Evolutionary conservation across 2,113 vertebrate species (phyloP), one percentile per base, ranked within the genome.

Genomic region (Spheniscus mendiculus): DNA sequence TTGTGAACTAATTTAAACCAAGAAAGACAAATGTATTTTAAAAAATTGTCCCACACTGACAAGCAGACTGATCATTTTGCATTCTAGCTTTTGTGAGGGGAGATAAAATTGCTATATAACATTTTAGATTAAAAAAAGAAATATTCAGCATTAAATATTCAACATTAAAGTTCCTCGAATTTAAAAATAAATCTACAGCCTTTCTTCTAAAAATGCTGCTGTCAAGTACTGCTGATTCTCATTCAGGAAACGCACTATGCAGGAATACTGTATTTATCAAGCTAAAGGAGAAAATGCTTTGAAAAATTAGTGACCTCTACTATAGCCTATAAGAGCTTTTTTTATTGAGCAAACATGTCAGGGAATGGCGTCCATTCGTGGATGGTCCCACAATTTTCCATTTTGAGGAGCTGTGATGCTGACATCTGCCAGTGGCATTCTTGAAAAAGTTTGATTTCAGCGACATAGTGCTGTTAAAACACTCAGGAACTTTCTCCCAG

Each of bases 1-100:
- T 93, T 85, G 59, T 95, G 94, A 89, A 91, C 87, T 97, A 69
- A 97, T 95, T 96, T 97, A 96, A 96, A 91, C 78, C 13, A 77
- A 95, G 87, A 92, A 89, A 89, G 77, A 72, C 83, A 96, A 95
- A 95, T 58, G 42, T 82, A 66, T 95, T 96, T 97, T 93, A 62
- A 97, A 97, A 95, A 93, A 83, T 66, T 96, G 76, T 78, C 84
- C 93, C 67, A 91, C n/a, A 40, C 34, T 95, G 88, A 96, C 52
- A 96, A 93, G 55, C 59, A 97, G 63, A 72, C 56, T 87, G 32
- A 97, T 89, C 74, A 40, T 88, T 85, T 94, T 96, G 45, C 49
- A 42, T 95, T 81, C 81, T 71, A 71, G 21, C 27, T 97, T 96
- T 97, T 94, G 61, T 91, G 69, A 88, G 14, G 40, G n/a, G 70